Conservation (phyloP, 1,140 invertebrate genomes). For the Drosophila tropicalis region DNA sequence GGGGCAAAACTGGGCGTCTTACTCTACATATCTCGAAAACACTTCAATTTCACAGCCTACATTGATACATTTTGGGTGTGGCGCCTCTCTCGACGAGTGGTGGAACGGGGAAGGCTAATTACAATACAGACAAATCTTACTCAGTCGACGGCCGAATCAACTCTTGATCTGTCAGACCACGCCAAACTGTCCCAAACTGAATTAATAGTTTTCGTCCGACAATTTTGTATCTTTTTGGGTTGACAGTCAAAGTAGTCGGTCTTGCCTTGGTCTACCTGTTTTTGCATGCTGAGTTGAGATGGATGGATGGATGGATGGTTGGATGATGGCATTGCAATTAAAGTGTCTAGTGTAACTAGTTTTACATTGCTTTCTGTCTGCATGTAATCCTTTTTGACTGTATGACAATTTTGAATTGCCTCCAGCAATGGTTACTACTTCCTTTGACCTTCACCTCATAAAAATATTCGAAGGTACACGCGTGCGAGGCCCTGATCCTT, state of each 20-base stretch:
- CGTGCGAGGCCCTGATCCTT: background rate
- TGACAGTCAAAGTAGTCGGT: slow-evolving; percentile 31
- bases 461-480: background rate
- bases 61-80: slow-evolving; percentile 54
- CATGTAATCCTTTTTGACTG: slow-evolving; percentile 21
- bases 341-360: slow-evolving; percentile 31
- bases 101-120: too few species aligned
- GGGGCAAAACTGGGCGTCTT: slow-evolving; percentile 33
- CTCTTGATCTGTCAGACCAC: slow-evolving; percentile 4
- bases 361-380: slow-evolving; percentile 8
- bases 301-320: background rate
- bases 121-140: background rate
- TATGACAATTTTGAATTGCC: background rate
- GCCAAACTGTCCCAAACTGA: slow-evolving; percentile 27
- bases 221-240: too few species aligned
- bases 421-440: background rate
- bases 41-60: slow-evolving; percentile 61
- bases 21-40: slow-evolving; percentile 7
- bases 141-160: background rate
- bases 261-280: slow-evolving; percentile 18
- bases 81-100: background rate
- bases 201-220: slow-evolving; percentile 23
- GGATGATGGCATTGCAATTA: slow-evolving; percentile 44
- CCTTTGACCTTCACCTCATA: slow-evolving; percentile 1
- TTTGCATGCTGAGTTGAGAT: background rate